These are phyloP conservation scores for Drosophila fuyamai DNA, from an alignment of 1,140 invertebrate genomes.

Conservation along the genomic window DNA sequence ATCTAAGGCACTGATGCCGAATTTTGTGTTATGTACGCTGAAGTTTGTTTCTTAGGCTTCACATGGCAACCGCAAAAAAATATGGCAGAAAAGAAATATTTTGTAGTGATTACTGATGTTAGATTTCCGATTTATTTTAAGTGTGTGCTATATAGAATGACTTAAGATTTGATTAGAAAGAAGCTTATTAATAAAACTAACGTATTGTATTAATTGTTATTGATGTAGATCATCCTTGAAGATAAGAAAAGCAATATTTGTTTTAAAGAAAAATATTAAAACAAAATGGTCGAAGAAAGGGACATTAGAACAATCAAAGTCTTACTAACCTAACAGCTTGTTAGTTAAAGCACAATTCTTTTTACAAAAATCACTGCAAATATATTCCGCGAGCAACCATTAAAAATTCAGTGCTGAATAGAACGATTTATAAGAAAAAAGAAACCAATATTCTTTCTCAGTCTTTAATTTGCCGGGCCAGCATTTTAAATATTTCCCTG, in stretches of 20 bases:
- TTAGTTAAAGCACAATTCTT: neutral
- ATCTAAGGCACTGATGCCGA: slow-evolving; percentile 30
- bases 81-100: neutral
- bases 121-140: neutral
- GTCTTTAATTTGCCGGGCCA: slow-evolving; percentile 3
- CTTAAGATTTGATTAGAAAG: neutral
- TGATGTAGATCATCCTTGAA: no score
- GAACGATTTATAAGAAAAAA: neutral
- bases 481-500: slow-evolving; percentile 6
- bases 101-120: neutral
- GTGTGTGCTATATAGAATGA: neutral
- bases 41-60: neutral
- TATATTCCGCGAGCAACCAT: neutral
- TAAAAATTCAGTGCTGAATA: neutral
- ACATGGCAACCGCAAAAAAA: slow-evolving; percentile 28
- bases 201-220: no score
- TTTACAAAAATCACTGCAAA: neutral
- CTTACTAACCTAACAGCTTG: neutral
- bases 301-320: neutral
- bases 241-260: no score
- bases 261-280: no score
- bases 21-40: slow-evolving; percentile 24
- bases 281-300: no score
- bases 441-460: neutral
- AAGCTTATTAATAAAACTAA: neutral